Percentiles rank a stretch among this genome's conserved stretches.
Conservation (phyloP, 1,140 invertebrate species). For the Drosophila miranda region DNA sequence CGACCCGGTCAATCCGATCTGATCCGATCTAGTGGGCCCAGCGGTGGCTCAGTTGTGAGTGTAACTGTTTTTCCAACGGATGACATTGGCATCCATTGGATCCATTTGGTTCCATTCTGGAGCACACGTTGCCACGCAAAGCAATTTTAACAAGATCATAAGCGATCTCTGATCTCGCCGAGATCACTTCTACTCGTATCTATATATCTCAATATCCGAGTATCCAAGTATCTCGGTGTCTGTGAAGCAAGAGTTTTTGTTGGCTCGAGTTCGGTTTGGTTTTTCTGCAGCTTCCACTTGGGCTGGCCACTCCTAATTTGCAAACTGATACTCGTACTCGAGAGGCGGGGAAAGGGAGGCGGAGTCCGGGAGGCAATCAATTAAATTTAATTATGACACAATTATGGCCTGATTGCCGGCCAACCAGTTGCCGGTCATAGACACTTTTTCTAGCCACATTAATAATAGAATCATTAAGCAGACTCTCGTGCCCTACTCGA, state of each 20-base stretch:
- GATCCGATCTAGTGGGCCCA: too few relatives aligned
- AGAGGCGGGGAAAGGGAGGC: background rate
- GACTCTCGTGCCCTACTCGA: slow-evolving; percentile 25
- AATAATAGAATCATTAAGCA: slow-evolving; percentile 76
- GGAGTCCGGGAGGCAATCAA: slow-evolving; percentile 57
- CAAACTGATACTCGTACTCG: slow-evolving; percentile 40
- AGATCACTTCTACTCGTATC: slow-evolving; percentile 19
- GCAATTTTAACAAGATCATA: slow-evolving; percentile 79
- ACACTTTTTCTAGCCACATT: slow-evolving; percentile 40
- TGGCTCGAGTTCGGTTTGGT: slow-evolving; percentile 11
- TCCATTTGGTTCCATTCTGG: slow-evolving; percentile 41
- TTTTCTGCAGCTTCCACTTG: slow-evolving; percentile 16
- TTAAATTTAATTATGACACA: slow-evolving; percentile 80
- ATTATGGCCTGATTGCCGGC: slow-evolving; percentile 74
- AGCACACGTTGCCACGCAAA: slow-evolving; percentile 49
- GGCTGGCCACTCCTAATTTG: slow-evolving; percentile 63
- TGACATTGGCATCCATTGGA: slow-evolving; percentile 43
- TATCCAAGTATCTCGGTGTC: background rate
- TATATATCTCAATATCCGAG: background rate
- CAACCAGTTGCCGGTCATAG: slow-evolving; percentile 23
- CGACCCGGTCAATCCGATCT: too few relatives aligned
- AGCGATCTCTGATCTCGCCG: slow-evolving; percentile 65
- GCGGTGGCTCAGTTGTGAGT: slow-evolving; percentile 3
- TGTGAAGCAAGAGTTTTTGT: slow-evolving; percentile 24
- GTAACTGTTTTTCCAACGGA: slow-evolving; percentile 70